Evolutionary conservation across 2,888 invertebrate species (phyloP), one percentile per base, ranked within the genome.

Genomic region (Heliconius aoede): DNA sequence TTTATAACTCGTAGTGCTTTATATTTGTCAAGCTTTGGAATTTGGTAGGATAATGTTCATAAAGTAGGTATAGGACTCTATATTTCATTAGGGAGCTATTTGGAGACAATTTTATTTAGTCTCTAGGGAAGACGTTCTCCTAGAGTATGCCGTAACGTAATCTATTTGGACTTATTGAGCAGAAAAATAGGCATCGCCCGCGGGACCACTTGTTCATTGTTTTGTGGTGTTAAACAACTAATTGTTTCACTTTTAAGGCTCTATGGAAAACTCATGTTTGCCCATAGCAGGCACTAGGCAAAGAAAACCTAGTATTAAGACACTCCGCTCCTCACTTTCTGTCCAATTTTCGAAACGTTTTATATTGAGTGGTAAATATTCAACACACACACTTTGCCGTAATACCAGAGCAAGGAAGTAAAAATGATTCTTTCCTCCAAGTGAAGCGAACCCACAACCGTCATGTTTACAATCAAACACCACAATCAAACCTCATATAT

Each of bases 11-110:
- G n/a, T 24, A 15, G 15, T 40, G 36, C 24, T n/a, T n/a, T 24
- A 73, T 62, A 76, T 78, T 73, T 76, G 32, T 73, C 69, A 67
- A 73, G 61, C 69, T 68, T 51, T 61, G 18, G 61, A 77, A 74
- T 77, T 74, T 62, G 60, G 68, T 40, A 62, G 55, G 67, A 67
- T 73, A 62, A 68, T 68, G 40, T 60, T 46, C 30, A 18, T 65
- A 65, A 4, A 61, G 15, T 46, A 71, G 21, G n/a, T 9, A 60
- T 36, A 51, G 75, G 71, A 26, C 60, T 58, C 51, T 40, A 46
- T 74, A 72, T 72, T 58, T 72, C 72, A 72, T 72, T 72, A 72
- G 28, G 75, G 24, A 65, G 61, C 64, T 76, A 76, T 72, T 72
- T 30, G 71, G 28, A 40, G n/a, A 40, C 75, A 76, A 72, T 76